Conservation (phyloP, 30 jellyfish, hydroid and myxozoan genomes). For the Turritopsis dohrnii region DNA sequence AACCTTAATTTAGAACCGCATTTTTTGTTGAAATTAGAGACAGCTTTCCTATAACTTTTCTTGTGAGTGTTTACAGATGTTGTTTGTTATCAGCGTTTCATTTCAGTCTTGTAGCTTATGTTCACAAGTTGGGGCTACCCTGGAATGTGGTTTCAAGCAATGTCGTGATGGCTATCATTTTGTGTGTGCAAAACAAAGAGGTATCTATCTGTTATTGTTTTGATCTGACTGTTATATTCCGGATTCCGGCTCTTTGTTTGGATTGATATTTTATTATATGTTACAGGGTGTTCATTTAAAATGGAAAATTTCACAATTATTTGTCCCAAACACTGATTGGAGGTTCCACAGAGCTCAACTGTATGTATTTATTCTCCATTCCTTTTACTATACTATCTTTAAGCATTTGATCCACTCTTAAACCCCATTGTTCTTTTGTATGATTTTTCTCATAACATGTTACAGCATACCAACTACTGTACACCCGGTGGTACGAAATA, state of each 20-base stretch:
- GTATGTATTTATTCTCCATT: background rate
- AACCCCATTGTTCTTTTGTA: no score
- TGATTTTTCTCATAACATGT: no score
- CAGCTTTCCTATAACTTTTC: no score
- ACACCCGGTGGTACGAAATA: no score
- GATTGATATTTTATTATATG: background rate
- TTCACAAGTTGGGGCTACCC: conserved; percentile 68
- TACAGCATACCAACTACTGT: no score
- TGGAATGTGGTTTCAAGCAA: conserved; percentile 39
- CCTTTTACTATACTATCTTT: background rate
- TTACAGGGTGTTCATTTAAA: conserved; percentile 37
- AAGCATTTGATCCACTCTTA: background rate
- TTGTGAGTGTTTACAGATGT: no score
- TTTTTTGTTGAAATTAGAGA: no score
- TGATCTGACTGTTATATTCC: background rate
- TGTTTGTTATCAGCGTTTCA: background rate
- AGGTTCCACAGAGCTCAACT: no score
- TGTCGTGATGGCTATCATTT: conserved; percentile 59
- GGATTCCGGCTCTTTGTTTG: no score
- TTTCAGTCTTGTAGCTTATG: conserved; percentile 62
- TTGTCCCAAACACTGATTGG: conserved; percentile 32
- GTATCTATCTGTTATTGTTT: conserved; percentile 24
- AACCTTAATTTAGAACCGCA: no score
- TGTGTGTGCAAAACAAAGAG: conserved; percentile 79
- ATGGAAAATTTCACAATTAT: conserved; percentile 29